Evolutionary conservation across 2,888 invertebrate genomes (phyloP).

Genomic region (Papilio demoleus): DNA sequence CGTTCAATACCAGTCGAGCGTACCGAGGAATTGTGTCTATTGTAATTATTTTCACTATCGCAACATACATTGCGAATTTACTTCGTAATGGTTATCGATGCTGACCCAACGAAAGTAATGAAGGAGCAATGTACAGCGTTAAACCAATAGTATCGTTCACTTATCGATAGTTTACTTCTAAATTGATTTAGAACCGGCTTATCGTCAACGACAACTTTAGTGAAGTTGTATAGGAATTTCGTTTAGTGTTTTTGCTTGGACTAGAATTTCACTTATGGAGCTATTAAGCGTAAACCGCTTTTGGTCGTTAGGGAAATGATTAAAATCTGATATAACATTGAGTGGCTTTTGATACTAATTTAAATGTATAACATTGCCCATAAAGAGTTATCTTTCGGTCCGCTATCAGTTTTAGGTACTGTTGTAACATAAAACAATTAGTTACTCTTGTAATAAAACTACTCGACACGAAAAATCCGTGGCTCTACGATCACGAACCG

Average conservation of each 20-base stretch:
- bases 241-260: conserved; percentile 41
- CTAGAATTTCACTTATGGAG: conserved; percentile 20
- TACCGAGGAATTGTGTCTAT: conserved; percentile 53
- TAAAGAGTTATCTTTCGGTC: conserved; percentile 24
- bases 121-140: conserved; percentile 60
- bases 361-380: not conserved
- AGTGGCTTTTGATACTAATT: conserved; percentile 18
- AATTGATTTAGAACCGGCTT: conserved; percentile 58
- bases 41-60: conserved; percentile 50
- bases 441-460: conserved; percentile 62
- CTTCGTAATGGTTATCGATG: conserved; percentile 40
- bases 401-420: conserved; percentile 5
- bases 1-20: conserved; percentile 74
- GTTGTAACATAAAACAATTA: conserved; percentile 59
- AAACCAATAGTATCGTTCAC: conserved; percentile 44
- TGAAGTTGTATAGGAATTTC: conserved; percentile 43
- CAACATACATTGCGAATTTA: conserved; percentile 62
- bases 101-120: conserved; percentile 24
- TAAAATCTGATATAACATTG: conserved; percentile 9
- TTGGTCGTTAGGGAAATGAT: conserved; percentile 15
- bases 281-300: conserved; percentile 17
- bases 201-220: conserved; percentile 61
- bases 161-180: conserved; percentile 43
- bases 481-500: conserved; percentile 73
- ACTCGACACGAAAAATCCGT: conserved; percentile 69